Evolutionary conservation across 37 sponge, comb jelly and placozoan species (phyloP), one percentile per base, ranked within the genome.

Genomic region (Eunapius fragilis): DNA sequence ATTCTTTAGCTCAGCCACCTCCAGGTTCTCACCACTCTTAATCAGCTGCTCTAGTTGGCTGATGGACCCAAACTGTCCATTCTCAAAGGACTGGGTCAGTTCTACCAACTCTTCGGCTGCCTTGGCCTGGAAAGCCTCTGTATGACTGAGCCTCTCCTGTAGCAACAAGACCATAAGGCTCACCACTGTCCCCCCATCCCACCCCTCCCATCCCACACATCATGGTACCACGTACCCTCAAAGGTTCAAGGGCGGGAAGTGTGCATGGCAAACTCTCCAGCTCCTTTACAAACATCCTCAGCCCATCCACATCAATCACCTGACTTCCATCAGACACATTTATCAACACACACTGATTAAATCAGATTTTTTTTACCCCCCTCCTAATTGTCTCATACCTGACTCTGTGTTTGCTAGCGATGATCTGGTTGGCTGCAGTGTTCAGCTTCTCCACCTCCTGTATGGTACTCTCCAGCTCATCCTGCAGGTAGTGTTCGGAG

Each of bases 221-320:
- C n/a, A n/a, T n/a, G n/a, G n/a, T 58, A 58, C 27, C 67, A 49
- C 82, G 22, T 37, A 96, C 96, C 95, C 75, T 71, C 23, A 96
- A 68, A 23, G 26, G 28, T 31, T 88, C 70, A n/a, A 69, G 87
- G 30, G 94, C 89, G 37, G 89, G 85, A 26, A 96, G 28, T 23
- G 37, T 79, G 50, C 96, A 96, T 3, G 96, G 94, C 68, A 94
- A 37, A 2, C 34, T 67, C 47, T 91, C 87, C 76, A 96, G 75
- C 71, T 94, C 47, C 24, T 68, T 31, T 34, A 93, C 45, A 45
- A 96, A 81, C 12, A 80, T 80, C 78, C 83, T 82, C 79, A 96
- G 33, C 25, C 86, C 90, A 69, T 80, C 85, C 33, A 96, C 69
- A 34, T 80, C 82, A 19, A 96, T n/a, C 0, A 32, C 31, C 70